Evolutionary conservation across 2,113 vertebrate genomes (phyloP).

Genomic region (Corythoichthys intestinalis): DNA sequence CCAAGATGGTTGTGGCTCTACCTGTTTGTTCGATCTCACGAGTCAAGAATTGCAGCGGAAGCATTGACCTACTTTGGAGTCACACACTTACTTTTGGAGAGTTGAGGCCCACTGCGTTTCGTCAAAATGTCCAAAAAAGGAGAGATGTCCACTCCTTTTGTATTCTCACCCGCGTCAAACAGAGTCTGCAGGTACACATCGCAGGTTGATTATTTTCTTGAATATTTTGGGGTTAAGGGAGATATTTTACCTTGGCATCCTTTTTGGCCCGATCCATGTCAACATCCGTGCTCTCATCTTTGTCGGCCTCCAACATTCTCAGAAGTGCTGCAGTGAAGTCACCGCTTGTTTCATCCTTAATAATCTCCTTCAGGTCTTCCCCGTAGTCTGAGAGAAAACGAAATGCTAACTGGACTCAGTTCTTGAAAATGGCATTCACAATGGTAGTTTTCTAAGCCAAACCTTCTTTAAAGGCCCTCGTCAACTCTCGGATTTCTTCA

Average conservation of each 20-base stretch:
- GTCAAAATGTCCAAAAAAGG: constrained; percentile 79
- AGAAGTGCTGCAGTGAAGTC: constrained; percentile 79
- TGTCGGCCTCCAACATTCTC: constrained; percentile 70
- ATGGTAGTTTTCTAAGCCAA: constrained; percentile 3
- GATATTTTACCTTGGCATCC: constrained; percentile 76
- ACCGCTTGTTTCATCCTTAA: constrained; percentile 79
- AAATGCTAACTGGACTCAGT: not conserved
- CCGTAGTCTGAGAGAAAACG: constrained; percentile 65
- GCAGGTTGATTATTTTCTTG: not conserved
- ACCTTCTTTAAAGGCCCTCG: constrained; percentile 81
- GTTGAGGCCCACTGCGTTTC: constrained; percentile 73
- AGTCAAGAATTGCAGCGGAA: not conserved
- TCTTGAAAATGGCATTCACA: not conserved
- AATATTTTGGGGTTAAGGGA: not conserved
- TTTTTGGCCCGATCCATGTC: constrained; percentile 70
- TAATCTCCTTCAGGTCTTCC: constrained; percentile 78
- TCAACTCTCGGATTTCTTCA: constrained; percentile 73
- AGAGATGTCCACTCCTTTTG: constrained; percentile 68
- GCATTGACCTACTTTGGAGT: not conserved
- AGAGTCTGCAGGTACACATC: constrained; percentile 64
- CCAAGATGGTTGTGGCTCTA: constrained; percentile 23
- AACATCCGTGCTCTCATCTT: constrained; percentile 65
- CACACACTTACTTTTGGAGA: constrained; percentile 73
- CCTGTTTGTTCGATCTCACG: constrained; percentile 22
- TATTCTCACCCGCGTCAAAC: constrained; percentile 82